Conservation (phyloP, 2,888 invertebrate genomes). For the Charanyca ferruginea region DNA sequence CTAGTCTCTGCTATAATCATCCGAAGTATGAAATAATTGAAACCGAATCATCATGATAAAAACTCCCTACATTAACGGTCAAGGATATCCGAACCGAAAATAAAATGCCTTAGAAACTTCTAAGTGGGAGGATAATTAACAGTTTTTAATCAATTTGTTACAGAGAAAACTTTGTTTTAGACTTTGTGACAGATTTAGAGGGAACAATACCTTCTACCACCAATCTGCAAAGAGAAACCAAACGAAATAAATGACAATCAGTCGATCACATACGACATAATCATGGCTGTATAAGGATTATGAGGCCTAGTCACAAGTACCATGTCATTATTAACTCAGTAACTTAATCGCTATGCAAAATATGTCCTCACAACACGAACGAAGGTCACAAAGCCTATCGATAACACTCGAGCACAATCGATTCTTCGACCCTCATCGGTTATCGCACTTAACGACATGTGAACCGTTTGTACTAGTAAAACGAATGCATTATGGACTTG, state of each 20-base stretch:
- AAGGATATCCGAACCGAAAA: constrained; percentile 12
- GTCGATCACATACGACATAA: neutral
- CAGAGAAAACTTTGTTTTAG: neutral
- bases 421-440: constrained; percentile 37
- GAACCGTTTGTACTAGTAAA: constrained; percentile 22
- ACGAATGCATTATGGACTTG: constrained; percentile 40
- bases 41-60: neutral
- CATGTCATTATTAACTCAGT: neutral
- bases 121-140: no score
- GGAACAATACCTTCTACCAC: neutral
- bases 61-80: neutral
- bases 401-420: constrained; percentile 49
- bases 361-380: constrained; percentile 27
- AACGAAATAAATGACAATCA: neutral
- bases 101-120: no score
- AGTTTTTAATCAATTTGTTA: neutral
- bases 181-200: no score
- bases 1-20: no score
- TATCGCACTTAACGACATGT: constrained; percentile 45
- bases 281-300: neutral
- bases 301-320: neutral
- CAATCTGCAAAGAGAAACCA: neutral
- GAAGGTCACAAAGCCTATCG: constrained; percentile 44
- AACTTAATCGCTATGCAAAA: constrained; percentile 27
- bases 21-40: neutral